phyloP scores from a whole-genome alignment of 2,888 invertebrate genomes.

The Lysandra coridon region DNA sequence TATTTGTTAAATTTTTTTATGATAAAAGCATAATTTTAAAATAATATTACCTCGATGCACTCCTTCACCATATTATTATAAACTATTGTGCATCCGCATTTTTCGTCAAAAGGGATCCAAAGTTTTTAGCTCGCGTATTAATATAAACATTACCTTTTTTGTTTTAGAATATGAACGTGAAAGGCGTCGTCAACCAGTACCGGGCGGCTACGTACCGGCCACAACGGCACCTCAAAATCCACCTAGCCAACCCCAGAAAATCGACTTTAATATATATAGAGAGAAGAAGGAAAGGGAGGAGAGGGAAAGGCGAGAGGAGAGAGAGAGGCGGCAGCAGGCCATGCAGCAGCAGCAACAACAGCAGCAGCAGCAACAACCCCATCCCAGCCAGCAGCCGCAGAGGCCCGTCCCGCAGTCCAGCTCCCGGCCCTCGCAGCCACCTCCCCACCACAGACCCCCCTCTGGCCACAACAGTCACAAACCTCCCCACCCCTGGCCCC shows the following conservation, averaged over 20 bases:
- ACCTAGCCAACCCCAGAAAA: conserved; percentile 71
- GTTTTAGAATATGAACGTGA: conserved; percentile 71
- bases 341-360: conserved; percentile 51
- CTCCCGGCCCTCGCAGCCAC: conserved; percentile 43
- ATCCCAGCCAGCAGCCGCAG: conserved; percentile 34
- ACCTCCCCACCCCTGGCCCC: conserved; percentile 62
- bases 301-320: conserved; percentile 67
- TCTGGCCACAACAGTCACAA: conserved; percentile 58
- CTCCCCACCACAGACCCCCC: conserved; percentile 54
- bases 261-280: conserved; percentile 82
- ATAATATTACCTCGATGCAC: no score
- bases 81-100: no score
- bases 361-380: conserved; percentile 31
- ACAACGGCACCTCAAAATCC: conserved; percentile 57
- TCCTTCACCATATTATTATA: no score
- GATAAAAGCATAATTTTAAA: no score
- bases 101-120: no score
- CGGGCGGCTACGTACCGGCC: conserved; percentile 72
- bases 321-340: conserved; percentile 57
- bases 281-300: conserved; percentile 83
- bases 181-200: conserved; percentile 64
- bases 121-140: no score
- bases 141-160: neutral
- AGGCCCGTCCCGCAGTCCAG: conserved; percentile 44
- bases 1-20: no score